Evolutionary conservation across 2,797 vertebrate species (phyloP), one percentile per base, ranked within the genome.

Genomic region (Orestias chungarensis): DNA sequence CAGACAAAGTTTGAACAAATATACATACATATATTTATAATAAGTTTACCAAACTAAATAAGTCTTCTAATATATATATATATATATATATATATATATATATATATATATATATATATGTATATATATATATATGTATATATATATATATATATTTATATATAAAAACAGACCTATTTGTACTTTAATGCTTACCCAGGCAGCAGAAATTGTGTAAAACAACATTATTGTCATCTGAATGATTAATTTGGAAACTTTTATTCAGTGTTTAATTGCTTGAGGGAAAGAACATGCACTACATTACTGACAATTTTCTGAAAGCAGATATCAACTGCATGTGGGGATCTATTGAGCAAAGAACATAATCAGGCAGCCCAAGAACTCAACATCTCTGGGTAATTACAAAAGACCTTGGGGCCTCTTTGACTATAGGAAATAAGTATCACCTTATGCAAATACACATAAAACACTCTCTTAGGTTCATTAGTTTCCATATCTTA

Each of bases 331-430:
- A 47, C 54, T 35, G 27, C 90, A 83, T 68, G 54, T 78, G 87
- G 83, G n/a, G 87, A 87, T 27, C 71, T 72, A 82, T 81, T 9
- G 44, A 83, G 76, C 54, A 78, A 82, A 80, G 76, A 46, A 81
- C 85, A 86, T 86, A 88, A 88, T 84, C 73, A 84, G 1, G 44
- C 65, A 76, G 76, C 73, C 74, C 73, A 66, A 71, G 17, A 87
- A 76, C 78, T 78, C 71, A 52, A 80, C 80, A 68, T 86, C 82
- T 86, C 81, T 73, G 71, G 76, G 82, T 88, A 91, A 88, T 89
- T 88, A 86, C 42, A 68, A 76, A 72, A 67, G 76, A 89, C 85
- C 81, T 87, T 64, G 40, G 88, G 85, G 83, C 35, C 75, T 85
- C 75, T 81, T 88, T 88, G 81, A 87, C 79, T 85, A 57, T 25